These are phyloP conservation scores for Patella caerulea DNA, from an alignment of 2,888 invertebrate species.

Conservation along the genomic window DNA sequence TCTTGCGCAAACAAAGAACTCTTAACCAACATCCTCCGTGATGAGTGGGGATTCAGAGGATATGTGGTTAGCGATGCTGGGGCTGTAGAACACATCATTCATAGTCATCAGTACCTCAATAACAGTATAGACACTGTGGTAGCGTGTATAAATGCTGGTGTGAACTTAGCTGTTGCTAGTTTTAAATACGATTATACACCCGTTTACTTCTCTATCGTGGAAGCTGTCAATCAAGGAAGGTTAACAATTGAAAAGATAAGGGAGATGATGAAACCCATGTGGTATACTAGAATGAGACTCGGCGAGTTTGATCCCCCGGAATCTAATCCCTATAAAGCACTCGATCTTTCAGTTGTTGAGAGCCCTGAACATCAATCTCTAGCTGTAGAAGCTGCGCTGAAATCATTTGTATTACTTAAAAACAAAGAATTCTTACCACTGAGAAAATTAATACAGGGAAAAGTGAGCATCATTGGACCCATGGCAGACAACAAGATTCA, in stretches of 20 bases:
- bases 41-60: conserved; percentile 59
- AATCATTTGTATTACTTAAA: conserved; percentile 53
- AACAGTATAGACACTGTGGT: conserved; percentile 42
- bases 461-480: conserved; percentile 58
- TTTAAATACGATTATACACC: conserved; percentile 26
- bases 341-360: conserved; percentile 45
- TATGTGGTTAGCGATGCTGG: conserved; percentile 62
- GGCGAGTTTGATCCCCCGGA: conserved; percentile 42
- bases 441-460: not conserved
- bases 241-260: conserved; percentile 20
- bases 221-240: conserved; percentile 46
- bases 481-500: conserved; percentile 59
- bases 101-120: conserved; percentile 44
- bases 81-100: conserved; percentile 52
- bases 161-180: conserved; percentile 53
- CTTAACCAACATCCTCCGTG: conserved; percentile 54
- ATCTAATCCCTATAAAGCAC: conserved; percentile 50
- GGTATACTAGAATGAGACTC: conserved; percentile 36
- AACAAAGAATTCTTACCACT: conserved; percentile 43
- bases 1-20: conserved; percentile 58
- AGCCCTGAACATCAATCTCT: conserved; percentile 41
- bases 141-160: conserved; percentile 41
- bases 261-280: conserved; percentile 37
- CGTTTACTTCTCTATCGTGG: conserved; percentile 31
- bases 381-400: conserved; percentile 43